Evolutionary conservation across 2,113 vertebrate species (phyloP).

Genomic region (Telmatochromis sp.): DNA sequence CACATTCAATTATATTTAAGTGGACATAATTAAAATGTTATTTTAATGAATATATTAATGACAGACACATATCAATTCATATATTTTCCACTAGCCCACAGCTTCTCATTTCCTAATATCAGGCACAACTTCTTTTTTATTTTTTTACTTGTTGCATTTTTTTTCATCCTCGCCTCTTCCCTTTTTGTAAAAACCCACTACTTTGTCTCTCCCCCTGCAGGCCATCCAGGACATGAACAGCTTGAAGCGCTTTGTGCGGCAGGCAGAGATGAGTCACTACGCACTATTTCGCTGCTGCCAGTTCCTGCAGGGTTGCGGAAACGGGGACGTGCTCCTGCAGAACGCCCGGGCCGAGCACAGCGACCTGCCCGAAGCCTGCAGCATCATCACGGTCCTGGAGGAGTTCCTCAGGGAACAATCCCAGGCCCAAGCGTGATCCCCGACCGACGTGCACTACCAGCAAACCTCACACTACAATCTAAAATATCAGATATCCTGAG

Average conservation of each 20-base stretch:
- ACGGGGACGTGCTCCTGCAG: conserved; percentile 86
- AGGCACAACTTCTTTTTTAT: neutral
- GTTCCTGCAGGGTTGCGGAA: conserved; percentile 92
- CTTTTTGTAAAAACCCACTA: neutral
- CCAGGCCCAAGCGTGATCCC: neutral
- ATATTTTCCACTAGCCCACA: neutral
- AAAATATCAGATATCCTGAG: neutral
- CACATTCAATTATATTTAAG: neutral
- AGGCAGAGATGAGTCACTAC: conserved; percentile 96
- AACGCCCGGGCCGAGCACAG: conserved; percentile 88
- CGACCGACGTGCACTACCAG: neutral
- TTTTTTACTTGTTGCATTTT: neutral
- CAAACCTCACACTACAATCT: neutral
- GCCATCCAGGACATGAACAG: conserved; percentile 98
- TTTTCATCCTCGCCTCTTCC: neutral
- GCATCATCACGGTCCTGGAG: conserved; percentile 85
- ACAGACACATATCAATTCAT: neutral
- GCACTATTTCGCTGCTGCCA: conserved; percentile 90
- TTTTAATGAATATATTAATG: neutral
- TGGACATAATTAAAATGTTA: neutral
- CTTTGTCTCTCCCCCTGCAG: conserved; percentile 55
- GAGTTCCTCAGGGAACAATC: conserved; percentile 84
- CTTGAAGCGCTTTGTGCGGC: conserved; percentile 91
- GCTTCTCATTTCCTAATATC: neutral
- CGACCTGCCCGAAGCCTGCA: conserved; percentile 88